Base-by-base conservation (phyloP, 2,113 vertebrate species). In the Trogon surrucura region DNA sequence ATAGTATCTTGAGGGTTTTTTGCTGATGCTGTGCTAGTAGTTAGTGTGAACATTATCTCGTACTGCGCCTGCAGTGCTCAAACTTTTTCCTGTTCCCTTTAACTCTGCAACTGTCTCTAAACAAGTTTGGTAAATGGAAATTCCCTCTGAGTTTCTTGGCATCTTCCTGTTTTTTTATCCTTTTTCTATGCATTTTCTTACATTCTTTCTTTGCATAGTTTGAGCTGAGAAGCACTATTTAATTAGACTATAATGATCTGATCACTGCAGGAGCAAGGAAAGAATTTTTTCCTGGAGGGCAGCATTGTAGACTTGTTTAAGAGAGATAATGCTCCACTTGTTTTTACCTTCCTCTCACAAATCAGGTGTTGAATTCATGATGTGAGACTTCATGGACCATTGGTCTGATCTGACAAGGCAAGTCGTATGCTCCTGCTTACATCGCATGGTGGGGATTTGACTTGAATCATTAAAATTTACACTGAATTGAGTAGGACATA, bases 131-230 rank as follows among this genome's bases (percentile, higher is more conserved):
- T 85, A 95, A 97, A 89, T 53, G 65, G 78, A 97, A 97, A 94
- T 81, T 85, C 80, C 88, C 69, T 93, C 30, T 58, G 85, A 96
- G 70, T 34, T 95, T 95, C 88, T 97, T 91, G 97, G 56, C 25
- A 83, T 89, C 89, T 96, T 89, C 89, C 25, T 80, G 29, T 12
- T 91, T 87, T 92, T 91, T 90, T 77, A 75, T 79, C 25, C 21
- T 53, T 94, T 96, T 95, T 44, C 84, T 97, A 66, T 77, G 85
- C 93, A 80, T 93, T 97, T 97, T 96, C 88, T 89, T 94, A 87
- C 82, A 91, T 97, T 97, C 78, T 84, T 97, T 95, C 73, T 85
- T 92, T 73, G 50, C 38, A 62, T 16, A 17, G 48, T 71, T 97
- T 95, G 87, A 85, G 36, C 70, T 16, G 57, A 97, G 75, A 91